Evolutionary conservation across 53 echinoderm and acorn worm genomes (phyloP), one percentile per base, ranked within the genome.

Genomic region (Pentamera pediparva): DNA sequence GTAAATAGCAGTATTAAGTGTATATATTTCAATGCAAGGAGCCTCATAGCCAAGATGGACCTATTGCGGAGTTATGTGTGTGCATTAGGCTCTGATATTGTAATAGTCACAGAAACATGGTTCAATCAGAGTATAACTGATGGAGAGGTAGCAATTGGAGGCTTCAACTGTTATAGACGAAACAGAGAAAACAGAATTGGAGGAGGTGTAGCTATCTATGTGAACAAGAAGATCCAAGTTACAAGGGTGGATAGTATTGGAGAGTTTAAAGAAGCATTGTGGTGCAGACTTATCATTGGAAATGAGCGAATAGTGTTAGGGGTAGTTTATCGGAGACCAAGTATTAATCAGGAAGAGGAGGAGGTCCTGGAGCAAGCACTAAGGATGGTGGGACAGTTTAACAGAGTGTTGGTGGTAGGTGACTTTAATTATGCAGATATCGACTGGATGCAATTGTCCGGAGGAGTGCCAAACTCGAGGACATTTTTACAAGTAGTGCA

Each of bases 141-240:
- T 69, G 69, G 69, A n/a, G 45, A 69, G 26, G 69, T 69, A n/a
- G 41, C 7, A 25, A 69, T 41, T 41, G n/a, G 5, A 25, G 69
- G 45, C 18, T 69, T 41, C 26, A 0, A 69, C 3, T 69, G 69
- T 27, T 69, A 43, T n/a, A 69, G 69, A n/a, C 28, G n/a, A 13
- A 47, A 69, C 29, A 39, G 69, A 69, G 4, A 39, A 69, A 20
- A 41, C 2, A 40, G 29, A 32, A 69, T 69, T 39, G 69, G 69
- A 69, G 69, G 67, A 7, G 67, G 69, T 12, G 69, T 69, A 24
- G 69, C 69, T 2, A 69, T 69, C 45, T 69, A 69, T n/a, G n/a
- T 69, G 26, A 41, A 26, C 6, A 47, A 1, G 15, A 19, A 41
- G 1, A 43, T 69, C 2, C 25, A 69, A 26, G 69, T 11, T 11